Conservation (phyloP, 2,888 invertebrate genomes). For the Eupithecia tripunctaria region DNA sequence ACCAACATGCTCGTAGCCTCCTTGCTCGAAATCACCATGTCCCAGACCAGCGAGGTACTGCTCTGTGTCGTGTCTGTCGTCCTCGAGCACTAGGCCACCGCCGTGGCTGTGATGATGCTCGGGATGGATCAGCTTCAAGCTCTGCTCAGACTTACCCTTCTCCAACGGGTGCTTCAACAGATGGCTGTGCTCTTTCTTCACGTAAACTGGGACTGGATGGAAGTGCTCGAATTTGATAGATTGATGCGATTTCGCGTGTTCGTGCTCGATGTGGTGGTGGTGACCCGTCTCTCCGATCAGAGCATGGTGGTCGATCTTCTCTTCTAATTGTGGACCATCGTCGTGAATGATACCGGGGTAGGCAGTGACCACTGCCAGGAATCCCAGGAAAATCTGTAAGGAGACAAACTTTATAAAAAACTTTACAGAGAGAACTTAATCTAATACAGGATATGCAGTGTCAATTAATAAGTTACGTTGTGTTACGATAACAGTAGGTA, state of each 20-base stretch:
- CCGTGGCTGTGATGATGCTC: conserved; percentile 85
- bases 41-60: conserved; percentile 63
- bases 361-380: conserved; percentile 75
- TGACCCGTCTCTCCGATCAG: conserved; percentile 80
- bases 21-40: conserved; percentile 61
- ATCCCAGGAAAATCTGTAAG: conserved; percentile 79
- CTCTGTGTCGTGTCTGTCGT: conserved; percentile 79
- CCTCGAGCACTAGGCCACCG: conserved; percentile 85
- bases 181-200: conserved; percentile 88
- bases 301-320: conserved; percentile 70
- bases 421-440: background rate
- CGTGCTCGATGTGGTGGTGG: conserved; percentile 86
- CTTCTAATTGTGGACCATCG: conserved; percentile 71
- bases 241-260: conserved; percentile 88
- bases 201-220: conserved; percentile 88
- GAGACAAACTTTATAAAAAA: conserved; percentile 24
- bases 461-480: conserved; percentile 38
- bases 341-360: conserved; percentile 78
- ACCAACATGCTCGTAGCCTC: conserved; percentile 54
- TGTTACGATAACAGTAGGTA: conserved; percentile 37
- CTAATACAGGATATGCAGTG: conserved; percentile 11
- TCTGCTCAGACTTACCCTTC: conserved; percentile 85
- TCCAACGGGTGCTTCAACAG: conserved; percentile 86
- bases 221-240: conserved; percentile 88
- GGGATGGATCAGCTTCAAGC: conserved; percentile 85